These are phyloP conservation scores for Syngnathus rostellatus DNA, from an alignment of 2,797 vertebrate genomes.

Conservation along the genomic window DNA sequence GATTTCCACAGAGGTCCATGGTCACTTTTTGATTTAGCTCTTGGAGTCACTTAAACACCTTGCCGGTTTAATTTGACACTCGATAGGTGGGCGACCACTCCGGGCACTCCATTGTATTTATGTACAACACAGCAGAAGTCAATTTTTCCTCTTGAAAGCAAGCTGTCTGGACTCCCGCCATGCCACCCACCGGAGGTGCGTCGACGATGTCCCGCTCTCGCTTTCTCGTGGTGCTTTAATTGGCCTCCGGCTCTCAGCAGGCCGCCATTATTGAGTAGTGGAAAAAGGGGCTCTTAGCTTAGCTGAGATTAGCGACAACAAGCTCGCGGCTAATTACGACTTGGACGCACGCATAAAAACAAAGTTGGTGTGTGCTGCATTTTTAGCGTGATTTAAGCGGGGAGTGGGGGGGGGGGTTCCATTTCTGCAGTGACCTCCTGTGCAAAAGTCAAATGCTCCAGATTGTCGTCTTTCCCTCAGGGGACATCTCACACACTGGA, in stretches of 20 bases:
- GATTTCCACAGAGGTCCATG: no score
- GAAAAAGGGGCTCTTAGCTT: neutral
- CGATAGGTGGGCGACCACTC: neutral
- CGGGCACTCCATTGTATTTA: neutral
- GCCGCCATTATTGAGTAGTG: neutral
- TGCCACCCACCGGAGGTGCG: no score
- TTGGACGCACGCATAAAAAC: neutral
- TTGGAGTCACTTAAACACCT: neutral
- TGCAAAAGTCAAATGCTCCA: conserved; percentile 49
- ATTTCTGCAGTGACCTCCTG: conserved; percentile 19
- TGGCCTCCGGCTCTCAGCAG: neutral
- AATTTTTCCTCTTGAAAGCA: neutral
- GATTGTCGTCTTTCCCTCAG: conserved; percentile 43
- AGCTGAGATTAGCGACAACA: neutral
- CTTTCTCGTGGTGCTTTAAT: neutral
- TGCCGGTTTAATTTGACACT: neutral
- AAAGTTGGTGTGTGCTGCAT: neutral
- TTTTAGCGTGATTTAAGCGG: neutral
- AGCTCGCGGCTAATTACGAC: neutral
- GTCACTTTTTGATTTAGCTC: neutral
- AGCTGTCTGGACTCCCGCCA: neutral
- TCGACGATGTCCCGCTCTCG: no score
- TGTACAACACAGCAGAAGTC: neutral
- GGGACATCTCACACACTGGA: conserved; percentile 18
- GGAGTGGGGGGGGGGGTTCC: neutral